Base-by-base conservation (phyloP, 2,888 invertebrate species). In the Sphaerophoria rueppellii region DNA sequence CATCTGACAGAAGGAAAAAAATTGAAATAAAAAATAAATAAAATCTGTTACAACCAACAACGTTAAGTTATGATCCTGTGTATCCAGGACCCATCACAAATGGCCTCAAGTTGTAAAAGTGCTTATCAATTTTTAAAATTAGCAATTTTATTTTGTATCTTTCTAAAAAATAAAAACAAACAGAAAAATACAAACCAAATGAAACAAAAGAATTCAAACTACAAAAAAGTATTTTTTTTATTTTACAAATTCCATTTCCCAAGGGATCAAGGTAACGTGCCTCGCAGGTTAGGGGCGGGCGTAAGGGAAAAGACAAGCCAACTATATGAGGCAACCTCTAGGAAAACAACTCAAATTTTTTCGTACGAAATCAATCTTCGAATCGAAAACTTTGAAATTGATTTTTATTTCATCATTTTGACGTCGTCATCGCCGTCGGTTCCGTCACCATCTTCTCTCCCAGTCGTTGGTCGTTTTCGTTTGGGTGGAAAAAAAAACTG, bases 41-140 rank as follows among this genome's bases (percentile, higher is more conserved):
- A 67, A 67, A 67, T 85, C 69, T 85, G 72, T 81, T 85, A 81
- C 75, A 24, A 24, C 24, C 24, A 24, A 24, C 24, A 81, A 76
- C 63, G 71, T 83, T 65, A 83, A 80, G 80, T 75, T 83, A 71
- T 76, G 80, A 85, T 80, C 70, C 70, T 70, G 52, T 78, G 60
- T 72, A 57, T 69, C 48, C 50, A 35, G 48, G 54, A 67, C 43
- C 40, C 40, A 73, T 69, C 35, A 40, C 32, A 58, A 52, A 75
- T 61, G 61, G 52, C 69, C 57, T 75, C 35, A 35, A 52, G 60
- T 48, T 37, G 32, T 52, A 48, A 72, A 43, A 61, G 50, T 61
- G 61, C 61, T 61, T 52, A 72, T 58, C 65, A 60, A 67, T 57
- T 57, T 77, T 74, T 74, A 60, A 74, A 80, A 74, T 69, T 52